A percentile compares a stretch with the other conserved stretches of the same genome.
Conservation (phyloP, 64 coral and sea anemone genomes). For the Montipora efflorescens region DNA sequence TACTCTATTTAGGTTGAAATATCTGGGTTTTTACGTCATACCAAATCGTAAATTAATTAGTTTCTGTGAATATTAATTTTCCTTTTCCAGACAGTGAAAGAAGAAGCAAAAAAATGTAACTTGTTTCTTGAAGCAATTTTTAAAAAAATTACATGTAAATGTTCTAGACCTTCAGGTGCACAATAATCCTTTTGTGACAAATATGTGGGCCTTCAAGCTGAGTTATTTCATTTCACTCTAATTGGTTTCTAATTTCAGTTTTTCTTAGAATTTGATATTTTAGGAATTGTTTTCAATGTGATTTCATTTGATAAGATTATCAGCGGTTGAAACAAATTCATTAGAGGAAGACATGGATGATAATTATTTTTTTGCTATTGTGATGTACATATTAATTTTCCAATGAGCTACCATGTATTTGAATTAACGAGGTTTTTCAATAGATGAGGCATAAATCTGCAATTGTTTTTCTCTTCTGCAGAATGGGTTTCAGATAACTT, state of each 20-base stretch:
- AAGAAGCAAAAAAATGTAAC: not conserved
- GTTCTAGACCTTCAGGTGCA: too few relatives aligned
- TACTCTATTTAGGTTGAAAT: not conserved
- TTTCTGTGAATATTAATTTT: not conserved
- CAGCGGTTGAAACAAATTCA: not conserved
- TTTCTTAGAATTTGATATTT: not conserved
- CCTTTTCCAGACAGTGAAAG: not conserved
- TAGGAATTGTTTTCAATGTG: slow-evolving; percentile 12
- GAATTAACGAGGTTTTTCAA: not conserved
- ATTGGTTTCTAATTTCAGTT: not conserved
- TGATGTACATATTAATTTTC: not conserved
- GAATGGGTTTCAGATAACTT: not conserved
- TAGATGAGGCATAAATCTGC: not conserved
- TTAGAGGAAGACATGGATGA: slow-evolving; percentile 17
- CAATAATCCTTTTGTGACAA: not conserved
- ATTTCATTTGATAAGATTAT: slow-evolving; percentile 11
- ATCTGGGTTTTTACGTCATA: not conserved
- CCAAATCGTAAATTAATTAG: not conserved
- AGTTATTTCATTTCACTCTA: not conserved
- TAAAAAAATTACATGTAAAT: not conserved
- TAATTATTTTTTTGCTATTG: not conserved
- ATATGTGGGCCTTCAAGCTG: not conserved
- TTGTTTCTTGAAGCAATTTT: not conserved
- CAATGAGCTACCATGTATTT: not conserved
- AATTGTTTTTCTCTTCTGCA: not conserved